phyloP scores from a whole-genome alignment of 1,140 invertebrate genomes.

The Leguminivora glycinivorella region DNA sequence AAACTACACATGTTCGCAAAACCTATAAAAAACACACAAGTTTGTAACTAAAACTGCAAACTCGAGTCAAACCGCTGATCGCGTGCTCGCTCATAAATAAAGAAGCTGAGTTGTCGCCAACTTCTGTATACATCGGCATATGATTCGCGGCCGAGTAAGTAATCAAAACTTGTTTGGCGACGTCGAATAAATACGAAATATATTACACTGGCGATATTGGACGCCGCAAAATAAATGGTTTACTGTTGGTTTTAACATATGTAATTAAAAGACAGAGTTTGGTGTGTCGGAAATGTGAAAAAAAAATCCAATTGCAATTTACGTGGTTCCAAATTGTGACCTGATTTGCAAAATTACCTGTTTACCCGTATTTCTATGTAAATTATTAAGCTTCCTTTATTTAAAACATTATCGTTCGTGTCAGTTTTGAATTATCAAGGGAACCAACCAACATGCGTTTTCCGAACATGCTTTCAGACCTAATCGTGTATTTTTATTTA shows the following conservation, averaged over 20 bases:
- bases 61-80: conserved; percentile 42
- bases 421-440: no score
- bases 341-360: no score
- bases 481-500: no score
- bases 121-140: conserved; percentile 42
- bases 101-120: conserved; percentile 47
- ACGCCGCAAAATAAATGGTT: not conserved
- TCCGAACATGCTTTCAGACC: no score
- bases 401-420: no score
- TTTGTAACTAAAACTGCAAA: conserved; percentile 22
- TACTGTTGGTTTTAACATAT: not conserved
- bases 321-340: no score
- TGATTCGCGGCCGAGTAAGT: conserved; percentile 57
- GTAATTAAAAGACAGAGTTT: no score
- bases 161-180: conserved; percentile 48
- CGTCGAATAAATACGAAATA: conserved; percentile 13
- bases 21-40: conserved; percentile 14
- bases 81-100: conserved; percentile 61
- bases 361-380: no score
- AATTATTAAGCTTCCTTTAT: no score
- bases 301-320: no score
- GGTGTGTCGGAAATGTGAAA: not conserved
- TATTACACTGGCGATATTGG: conserved; percentile 1
- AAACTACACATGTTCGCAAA: conserved; percentile 22
- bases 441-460: no score